These are phyloP conservation scores for Camptogramma bilineatum DNA, from an alignment of 2,888 invertebrate species.

Conservation along the genomic window DNA sequence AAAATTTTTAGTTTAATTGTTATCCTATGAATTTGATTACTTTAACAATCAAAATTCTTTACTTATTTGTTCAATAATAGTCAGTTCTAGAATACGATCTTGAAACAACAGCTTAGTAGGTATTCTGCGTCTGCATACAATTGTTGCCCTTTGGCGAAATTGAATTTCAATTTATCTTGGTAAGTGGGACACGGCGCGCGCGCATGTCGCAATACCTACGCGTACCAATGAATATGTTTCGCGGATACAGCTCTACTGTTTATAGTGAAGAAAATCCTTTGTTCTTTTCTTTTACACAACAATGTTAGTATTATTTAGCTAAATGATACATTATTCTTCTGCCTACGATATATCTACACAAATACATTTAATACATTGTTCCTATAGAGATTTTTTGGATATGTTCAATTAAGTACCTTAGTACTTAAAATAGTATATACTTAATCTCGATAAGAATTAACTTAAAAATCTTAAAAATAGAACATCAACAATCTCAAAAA, in stretches of 20 bases:
- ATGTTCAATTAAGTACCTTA: no score
- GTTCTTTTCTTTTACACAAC: conserved; percentile 35
- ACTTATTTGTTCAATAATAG: background rate
- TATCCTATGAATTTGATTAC: background rate
- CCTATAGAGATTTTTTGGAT: no score
- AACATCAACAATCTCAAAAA: no score
- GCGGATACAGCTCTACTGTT: conserved; percentile 61
- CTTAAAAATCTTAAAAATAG: no score
- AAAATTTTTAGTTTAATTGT: no score
- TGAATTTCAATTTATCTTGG: conserved; percentile 80
- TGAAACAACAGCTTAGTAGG: conserved; percentile 45
- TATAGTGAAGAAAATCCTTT: conserved; percentile 46
- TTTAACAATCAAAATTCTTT: background rate
- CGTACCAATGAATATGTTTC: conserved; percentile 69
- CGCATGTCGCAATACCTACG: conserved; percentile 71
- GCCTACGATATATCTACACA: background rate
- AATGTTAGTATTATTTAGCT: conserved; percentile 16
- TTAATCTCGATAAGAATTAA: no score
- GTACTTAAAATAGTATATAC: no score
- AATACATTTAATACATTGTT: background rate
- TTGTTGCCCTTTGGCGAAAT: conserved; percentile 80
- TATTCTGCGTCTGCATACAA: conserved; percentile 63
- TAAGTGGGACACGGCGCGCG: conserved; percentile 74
- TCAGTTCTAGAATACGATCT: conserved; percentile 1
- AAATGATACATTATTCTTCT: conserved; percentile 4